phyloP scores from a whole-genome alignment of 2,888 invertebrate genomes.

The Ceriagrion tenellum region DNA sequence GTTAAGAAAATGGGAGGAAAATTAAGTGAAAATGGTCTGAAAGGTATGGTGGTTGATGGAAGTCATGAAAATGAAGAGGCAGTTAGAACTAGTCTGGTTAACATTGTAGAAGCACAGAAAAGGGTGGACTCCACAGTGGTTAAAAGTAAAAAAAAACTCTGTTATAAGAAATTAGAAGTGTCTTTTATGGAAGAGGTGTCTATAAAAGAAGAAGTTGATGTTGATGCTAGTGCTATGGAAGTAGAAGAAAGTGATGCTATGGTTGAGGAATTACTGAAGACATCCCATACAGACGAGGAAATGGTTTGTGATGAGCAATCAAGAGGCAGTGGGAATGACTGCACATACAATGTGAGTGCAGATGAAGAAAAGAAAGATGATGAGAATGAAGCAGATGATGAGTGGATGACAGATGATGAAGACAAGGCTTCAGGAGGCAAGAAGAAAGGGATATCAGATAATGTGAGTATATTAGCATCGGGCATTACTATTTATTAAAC shows the following conservation, averaged over 20 bases:
- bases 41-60: not conserved
- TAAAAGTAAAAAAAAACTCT: not conserved
- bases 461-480: not conserved
- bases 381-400: conserved; percentile 52
- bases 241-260: not conserved
- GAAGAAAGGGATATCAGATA: not conserved
- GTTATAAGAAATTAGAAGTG: not conserved
- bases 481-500: not conserved
- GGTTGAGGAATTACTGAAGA: not conserved
- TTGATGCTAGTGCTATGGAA: not conserved
- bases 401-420: conserved; percentile 55
- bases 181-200: not conserved
- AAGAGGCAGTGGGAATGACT: not conserved
- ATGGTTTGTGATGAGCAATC: not conserved
- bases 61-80: not conserved
- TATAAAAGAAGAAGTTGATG: not conserved
- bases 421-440: not conserved
- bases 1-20: not conserved
- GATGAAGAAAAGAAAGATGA: not conserved
- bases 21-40: not conserved
- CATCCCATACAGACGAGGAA: not conserved
- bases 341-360: not conserved
- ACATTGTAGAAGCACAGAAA: not conserved
- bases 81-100: not conserved
- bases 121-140: not conserved